These are phyloP conservation scores for Timema podura DNA, from an alignment of 2,888 invertebrate genomes.

Conservation along the genomic window DNA sequence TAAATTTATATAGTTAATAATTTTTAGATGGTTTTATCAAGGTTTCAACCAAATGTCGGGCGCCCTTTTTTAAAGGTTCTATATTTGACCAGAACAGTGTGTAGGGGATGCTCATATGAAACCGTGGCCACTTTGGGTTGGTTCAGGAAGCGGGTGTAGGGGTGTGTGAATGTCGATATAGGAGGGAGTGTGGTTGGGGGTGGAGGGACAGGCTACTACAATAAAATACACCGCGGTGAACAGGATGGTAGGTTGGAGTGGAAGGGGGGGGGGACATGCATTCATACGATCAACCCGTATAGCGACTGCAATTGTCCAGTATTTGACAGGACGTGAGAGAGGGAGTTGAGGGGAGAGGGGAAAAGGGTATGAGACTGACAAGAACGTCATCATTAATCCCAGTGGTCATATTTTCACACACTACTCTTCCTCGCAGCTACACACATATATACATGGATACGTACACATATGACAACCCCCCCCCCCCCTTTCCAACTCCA, in stretches of 20 bases:
- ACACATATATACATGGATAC: constrained; percentile 15
- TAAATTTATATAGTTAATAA: no score
- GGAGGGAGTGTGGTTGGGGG: background rate
- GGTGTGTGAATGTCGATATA: no score
- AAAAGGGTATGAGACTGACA: constrained; percentile 29
- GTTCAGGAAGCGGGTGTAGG: no score
- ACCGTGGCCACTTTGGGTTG: no score
- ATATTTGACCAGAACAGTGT: no score
- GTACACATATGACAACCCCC: constrained; percentile 20
- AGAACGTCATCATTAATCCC: constrained; percentile 38
- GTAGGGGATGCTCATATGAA: no score
- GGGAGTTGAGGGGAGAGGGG: constrained; percentile 17
- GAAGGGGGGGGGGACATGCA: background rate
- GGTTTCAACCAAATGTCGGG: no score
- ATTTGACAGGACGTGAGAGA: background rate
- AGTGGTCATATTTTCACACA: constrained; percentile 37
- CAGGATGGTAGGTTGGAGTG: background rate
- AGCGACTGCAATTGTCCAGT: constrained; percentile 17
- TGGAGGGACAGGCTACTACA: constrained; percentile 5
- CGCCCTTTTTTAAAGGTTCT: no score
- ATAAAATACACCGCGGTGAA: constrained; percentile 10
- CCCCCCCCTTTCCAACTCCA: background rate
- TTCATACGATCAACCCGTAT: constrained; percentile 5
- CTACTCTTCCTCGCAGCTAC: background rate
- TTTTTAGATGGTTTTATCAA: no score